Conservation (phyloP, 2,797 vertebrate genomes). For the Gymnopithys bicolor region DNA sequence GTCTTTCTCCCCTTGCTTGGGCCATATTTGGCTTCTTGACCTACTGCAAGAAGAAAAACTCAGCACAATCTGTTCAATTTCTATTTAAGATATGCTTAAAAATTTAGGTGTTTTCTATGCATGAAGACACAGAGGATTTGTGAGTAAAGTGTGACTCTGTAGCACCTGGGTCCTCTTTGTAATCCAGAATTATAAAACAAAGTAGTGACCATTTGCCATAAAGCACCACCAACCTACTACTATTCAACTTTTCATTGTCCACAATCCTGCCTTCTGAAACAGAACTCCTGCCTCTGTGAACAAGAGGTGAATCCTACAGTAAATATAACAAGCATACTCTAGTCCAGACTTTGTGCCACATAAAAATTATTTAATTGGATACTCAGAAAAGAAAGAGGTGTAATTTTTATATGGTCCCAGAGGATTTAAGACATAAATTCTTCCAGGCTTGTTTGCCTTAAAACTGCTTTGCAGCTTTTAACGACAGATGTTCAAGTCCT, state of each 20-base stretch:
- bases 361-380: neutral
- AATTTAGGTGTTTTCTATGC: neutral
- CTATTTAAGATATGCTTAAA: neutral
- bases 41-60: neutral
- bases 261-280: neutral
- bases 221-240: neutral
- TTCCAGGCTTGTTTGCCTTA: neutral
- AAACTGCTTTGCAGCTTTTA: neutral
- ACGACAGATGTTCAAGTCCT: accelerated
- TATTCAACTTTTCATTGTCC: neutral
- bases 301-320: neutral
- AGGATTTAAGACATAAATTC: neutral
- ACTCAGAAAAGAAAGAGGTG: neutral
- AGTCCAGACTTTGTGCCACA: neutral
- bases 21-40: neutral
- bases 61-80: neutral
- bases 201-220: neutral
- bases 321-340: neutral
- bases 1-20: neutral
- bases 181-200: neutral
- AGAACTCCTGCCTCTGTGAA: neutral
- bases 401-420: neutral
- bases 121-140: neutral
- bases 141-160: neutral
- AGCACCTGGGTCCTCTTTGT: neutral